A percentile compares a stretch with the other conserved stretches of the same genome.
Evolutionary conservation across 2,797 vertebrate species (phyloP).

Genomic region (Eulemur coronatus): DNA sequence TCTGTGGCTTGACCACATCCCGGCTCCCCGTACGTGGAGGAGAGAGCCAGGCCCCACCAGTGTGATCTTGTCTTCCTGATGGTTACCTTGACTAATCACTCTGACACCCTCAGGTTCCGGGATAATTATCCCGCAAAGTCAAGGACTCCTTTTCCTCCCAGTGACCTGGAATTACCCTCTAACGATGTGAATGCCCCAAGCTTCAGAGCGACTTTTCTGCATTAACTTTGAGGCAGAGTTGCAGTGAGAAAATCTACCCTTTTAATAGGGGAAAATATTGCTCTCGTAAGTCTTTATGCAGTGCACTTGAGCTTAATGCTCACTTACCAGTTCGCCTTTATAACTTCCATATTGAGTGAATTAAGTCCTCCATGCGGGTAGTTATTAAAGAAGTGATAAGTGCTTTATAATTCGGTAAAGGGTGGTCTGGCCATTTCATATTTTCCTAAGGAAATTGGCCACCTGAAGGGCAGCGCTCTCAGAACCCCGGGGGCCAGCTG

Average conservation of each 20-base stretch:
- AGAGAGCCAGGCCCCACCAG: neutral
- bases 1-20: neutral
- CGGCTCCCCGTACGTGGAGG: neutral
- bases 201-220: neutral
- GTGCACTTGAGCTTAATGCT: conserved; percentile 69
- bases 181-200: conserved; percentile 22
- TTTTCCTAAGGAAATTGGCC: conserved; percentile 58
- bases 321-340: conserved; percentile 76
- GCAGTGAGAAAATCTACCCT: conserved; percentile 12
- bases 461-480: neutral
- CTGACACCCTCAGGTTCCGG: conserved; percentile 72
- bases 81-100: conserved; percentile 72
- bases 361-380: conserved; percentile 72
- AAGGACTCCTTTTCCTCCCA: neutral
- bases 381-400: conserved; percentile 82
- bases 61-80: conserved; percentile 54
- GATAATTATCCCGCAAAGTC: conserved; percentile 72
- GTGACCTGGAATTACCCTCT: conserved; percentile 79
- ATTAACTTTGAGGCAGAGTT: neutral
- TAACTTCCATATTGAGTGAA: conserved; percentile 81
- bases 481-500: conserved; percentile 4
- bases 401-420: conserved; percentile 78
- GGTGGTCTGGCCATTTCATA: conserved; percentile 69
- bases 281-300: conserved; percentile 69
- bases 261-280: conserved; percentile 69